Evolutionary conservation across 2,888 invertebrate species (phyloP), one percentile per base, ranked within the genome.

Genomic region (Phengaris alcon): DNA sequence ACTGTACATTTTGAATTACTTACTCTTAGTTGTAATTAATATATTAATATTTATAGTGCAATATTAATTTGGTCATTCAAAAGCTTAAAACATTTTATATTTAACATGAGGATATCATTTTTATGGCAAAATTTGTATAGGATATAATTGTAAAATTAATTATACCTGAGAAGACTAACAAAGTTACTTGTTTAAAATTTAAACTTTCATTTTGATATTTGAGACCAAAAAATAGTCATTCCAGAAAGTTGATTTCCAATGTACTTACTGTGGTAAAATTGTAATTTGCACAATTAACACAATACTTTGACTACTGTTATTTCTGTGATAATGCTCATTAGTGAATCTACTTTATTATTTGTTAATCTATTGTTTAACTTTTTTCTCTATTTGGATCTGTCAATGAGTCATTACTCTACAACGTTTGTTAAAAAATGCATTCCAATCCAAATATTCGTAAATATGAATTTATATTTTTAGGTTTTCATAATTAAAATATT

Each of bases 401-500:
- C 22, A n/a, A n/a, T n/a, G n/a, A n/a, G n/a, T n/a, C n/a, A n/a
- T n/a, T n/a, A n/a, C n/a, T n/a, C n/a, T n/a, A n/a, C n/a, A n/a
- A n/a, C n/a, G n/a, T n/a, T n/a, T n/a, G n/a, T n/a, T n/a, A n/a
- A n/a, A n/a, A n/a, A n/a, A n/a, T n/a, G n/a, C n/a, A n/a, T n/a
- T n/a, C n/a, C n/a, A n/a, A n/a, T n/a, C n/a, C n/a, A 64, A 35
- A 52, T 54, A 48, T 48, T 52, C 9, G 46, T 70, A 70, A 13
- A 6, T 64, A 51, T 72, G 35, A n/a, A 72, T 52, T 72, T 72
- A 22, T 72, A 72, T 72, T 72, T 52, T 35, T 72, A 72, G 69
- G 10, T 52, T 72, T 72, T 35, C 52, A 72, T 52, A 75, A 75
- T 57, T 69, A 75, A 75, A 75, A 69, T 54, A 54, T 54, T 72